phyloP scores from a whole-genome alignment of 2,888 invertebrate species.

The Apodemia zela region DNA sequence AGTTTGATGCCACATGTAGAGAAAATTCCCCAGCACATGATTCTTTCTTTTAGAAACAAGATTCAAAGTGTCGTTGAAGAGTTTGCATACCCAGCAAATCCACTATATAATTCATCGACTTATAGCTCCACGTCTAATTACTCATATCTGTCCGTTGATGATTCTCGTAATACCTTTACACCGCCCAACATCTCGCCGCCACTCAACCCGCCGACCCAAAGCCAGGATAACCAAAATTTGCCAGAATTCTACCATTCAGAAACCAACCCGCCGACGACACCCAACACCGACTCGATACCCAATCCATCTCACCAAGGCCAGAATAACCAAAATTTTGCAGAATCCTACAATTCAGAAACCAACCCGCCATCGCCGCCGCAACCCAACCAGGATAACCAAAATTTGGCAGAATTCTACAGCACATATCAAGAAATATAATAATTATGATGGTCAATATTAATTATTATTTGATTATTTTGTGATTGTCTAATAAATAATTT shows the following conservation, averaged over 20 bases:
- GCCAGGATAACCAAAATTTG: conserved; percentile 9
- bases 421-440: conserved; percentile 9
- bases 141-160: too few relatives aligned
- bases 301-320: conserved; percentile 9
- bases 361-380: conserved; percentile 9
- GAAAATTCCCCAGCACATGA: conserved; percentile 9
- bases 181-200: neutral
- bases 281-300: conserved; percentile 9
- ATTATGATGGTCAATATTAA: conserved; percentile 9
- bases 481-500: conserved; percentile 9
- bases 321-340: conserved; percentile 9
- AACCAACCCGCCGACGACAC: conserved; percentile 9
- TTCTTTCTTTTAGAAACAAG: conserved; percentile 9
- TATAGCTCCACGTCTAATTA: too few relatives aligned
- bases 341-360: conserved; percentile 9
- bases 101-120: too few relatives aligned
- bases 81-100: too few relatives aligned
- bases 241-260: conserved; percentile 7
- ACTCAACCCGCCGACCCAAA: conserved; percentile 9
- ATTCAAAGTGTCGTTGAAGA: conserved; percentile 9
- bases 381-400: conserved; percentile 7
- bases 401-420: conserved; percentile 9
- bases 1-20: conserved; percentile 1
- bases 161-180: too few relatives aligned
- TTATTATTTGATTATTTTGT: conserved; percentile 9